Evolutionary conservation across 2,797 vertebrate species (phyloP), one percentile per base, ranked within the genome.

Genomic region (Champsocephalus esox): DNA sequence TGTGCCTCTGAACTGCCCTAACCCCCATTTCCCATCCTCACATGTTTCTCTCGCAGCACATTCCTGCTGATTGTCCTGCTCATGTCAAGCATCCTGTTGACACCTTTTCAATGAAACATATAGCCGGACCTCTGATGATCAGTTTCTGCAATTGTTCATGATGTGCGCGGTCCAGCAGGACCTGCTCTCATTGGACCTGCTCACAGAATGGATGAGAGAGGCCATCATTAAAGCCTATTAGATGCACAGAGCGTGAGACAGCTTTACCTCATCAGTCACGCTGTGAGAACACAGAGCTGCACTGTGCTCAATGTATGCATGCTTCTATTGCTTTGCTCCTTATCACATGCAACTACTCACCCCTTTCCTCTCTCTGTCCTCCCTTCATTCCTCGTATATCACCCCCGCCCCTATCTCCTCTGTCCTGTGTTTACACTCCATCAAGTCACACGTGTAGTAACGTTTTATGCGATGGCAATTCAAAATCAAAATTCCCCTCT

Each of bases 221-320:
- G 78, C 75, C 78, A 66, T 91, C 83, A 76, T 92, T 90, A 92
- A 60, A 85, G 81, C 81, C 71, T 67, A 82, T 88, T 88, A 88
- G 85, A 88, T 70, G 82, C 85, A 80, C 65, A 62, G 86, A 87
- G 84, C 79, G 73, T 83, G 86, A 80, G 78, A 70, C 62, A 13
- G 82, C 63, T 44, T 81, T 73, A 62, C 19, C 70, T 73, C 76
- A 70, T 82, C 83, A 63, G 48, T 71, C 81, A 66, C 17, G 54
- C 66, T 68, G 74, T 2, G 62, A 75, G 70, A 74, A 81, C 14
- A 84, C 84, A 89, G 76, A 82, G 81, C 61, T 59, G 60, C 59
- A 70, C 82, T 89, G 85, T 88, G 38, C 71, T 75, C 52, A 34
- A 13, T 81, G 50, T 63, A 77, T 71, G 46, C 74, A 57, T 24